These are phyloP conservation scores for Tupaia chinensis DNA, from an alignment of 2,113 vertebrate species.

Conservation along the genomic window DNA sequence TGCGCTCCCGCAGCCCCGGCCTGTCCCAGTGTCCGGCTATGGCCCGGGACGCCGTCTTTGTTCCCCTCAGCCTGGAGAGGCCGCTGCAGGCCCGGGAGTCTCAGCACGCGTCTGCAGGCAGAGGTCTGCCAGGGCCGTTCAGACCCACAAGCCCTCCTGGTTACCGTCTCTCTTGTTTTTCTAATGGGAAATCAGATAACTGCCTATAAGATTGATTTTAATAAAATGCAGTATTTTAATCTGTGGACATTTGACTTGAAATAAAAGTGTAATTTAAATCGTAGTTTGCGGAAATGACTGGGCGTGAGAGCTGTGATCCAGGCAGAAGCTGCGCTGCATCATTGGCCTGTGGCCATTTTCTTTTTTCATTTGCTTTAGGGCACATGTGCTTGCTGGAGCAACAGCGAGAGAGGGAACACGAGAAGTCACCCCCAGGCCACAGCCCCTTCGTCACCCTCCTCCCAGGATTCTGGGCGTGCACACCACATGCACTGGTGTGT, in stretches of 20 bases:
- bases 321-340: neutral
- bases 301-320: neutral
- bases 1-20: neutral
- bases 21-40: neutral
- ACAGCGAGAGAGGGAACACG: too few species aligned
- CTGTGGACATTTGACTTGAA: conserved; percentile 57
- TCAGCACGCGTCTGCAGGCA: neutral
- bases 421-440: too few species aligned
- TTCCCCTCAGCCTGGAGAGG: neutral
- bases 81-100: neutral
- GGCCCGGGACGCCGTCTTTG: neutral
- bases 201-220: conserved; percentile 26
- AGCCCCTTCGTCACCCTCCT: too few species aligned
- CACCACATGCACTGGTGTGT: too few species aligned
- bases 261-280: conserved; percentile 58
- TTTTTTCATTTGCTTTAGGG: too few species aligned
- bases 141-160: neutral
- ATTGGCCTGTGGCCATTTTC: too few species aligned
- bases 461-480: too few species aligned
- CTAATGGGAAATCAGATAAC: conserved; percentile 28
- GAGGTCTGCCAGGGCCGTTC: neutral
- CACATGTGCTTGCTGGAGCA: too few species aligned
- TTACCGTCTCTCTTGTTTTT: neutral
- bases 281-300: neutral
- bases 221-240: conserved; percentile 51